These are phyloP conservation scores for Pelobates cultripes DNA, from an alignment of 2,797 vertebrate species.

Conservation along the genomic window DNA sequence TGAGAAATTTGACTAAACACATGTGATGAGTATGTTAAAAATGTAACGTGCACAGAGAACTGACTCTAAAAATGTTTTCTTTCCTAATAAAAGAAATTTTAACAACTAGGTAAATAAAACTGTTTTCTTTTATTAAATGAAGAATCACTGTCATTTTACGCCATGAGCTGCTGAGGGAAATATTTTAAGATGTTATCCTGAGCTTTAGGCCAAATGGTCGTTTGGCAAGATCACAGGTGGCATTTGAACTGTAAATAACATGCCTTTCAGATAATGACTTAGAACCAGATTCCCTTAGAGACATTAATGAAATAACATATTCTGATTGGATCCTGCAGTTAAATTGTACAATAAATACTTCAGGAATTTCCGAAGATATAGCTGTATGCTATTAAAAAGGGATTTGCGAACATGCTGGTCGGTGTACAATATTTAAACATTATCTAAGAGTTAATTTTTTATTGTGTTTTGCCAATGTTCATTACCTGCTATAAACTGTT, in stretches of 20 bases:
- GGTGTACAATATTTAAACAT: too few species aligned
- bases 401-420: too few species aligned
- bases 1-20: too few species aligned
- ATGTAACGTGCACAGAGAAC: too few species aligned
- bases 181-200: conserved; percentile 9
- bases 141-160: neutral
- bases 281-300: neutral
- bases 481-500: too few species aligned
- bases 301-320: conserved; percentile 12
- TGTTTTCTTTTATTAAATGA: neutral
- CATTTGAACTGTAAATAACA: conserved; percentile 20
- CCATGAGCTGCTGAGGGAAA: neutral
- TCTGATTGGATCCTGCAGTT: neutral
- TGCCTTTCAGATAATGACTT: conserved; percentile 2
- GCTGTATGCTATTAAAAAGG: too few species aligned
- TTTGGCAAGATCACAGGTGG: neutral
- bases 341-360: neutral
- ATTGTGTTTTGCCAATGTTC: too few species aligned
- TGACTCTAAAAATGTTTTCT: too few species aligned
- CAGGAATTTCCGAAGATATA: neutral
- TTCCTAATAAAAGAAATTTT: too few species aligned
- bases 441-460: too few species aligned
- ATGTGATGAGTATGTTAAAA: too few species aligned
- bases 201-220: neutral
- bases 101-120: too few species aligned